Conservation (phyloP, 2,797 vertebrate species). For the Decapterus maruadsi region DNA sequence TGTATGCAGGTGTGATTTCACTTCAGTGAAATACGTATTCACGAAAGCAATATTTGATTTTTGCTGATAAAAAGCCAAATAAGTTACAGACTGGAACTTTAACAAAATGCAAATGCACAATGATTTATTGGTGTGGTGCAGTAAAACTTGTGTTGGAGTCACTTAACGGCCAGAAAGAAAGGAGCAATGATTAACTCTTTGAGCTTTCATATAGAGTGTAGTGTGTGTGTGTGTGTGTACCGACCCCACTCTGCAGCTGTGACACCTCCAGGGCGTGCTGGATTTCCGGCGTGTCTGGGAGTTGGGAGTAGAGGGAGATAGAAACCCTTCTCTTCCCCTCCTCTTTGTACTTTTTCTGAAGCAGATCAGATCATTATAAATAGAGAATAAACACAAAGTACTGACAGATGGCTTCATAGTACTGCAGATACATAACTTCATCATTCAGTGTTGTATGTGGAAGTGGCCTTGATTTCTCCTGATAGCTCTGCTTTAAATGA, state of each 20-base stretch:
- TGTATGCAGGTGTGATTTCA: too few species aligned
- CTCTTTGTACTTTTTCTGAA: constrained; percentile 79
- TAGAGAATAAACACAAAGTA: too few species aligned
- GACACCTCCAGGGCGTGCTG: constrained; percentile 77
- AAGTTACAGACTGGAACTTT: too few species aligned
- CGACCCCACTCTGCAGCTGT: constrained; percentile 76
- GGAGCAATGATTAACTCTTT: background rate
- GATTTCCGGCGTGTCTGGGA: constrained; percentile 75
- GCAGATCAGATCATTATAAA: background rate
- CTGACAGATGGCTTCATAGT: too few species aligned
- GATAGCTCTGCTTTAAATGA: background rate
- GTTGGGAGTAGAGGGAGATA: constrained; percentile 76
- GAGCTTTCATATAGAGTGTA: too few species aligned
- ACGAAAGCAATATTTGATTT: too few species aligned
- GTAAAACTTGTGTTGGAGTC: too few species aligned
- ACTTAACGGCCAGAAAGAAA: too few species aligned
- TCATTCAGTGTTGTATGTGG: accelerated
- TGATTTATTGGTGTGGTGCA: too few species aligned
- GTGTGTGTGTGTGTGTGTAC: constrained; percentile 41
- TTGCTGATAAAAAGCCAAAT: too few species aligned
- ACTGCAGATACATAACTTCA: background rate
- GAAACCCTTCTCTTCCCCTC: constrained; percentile 73
- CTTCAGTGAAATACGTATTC: too few species aligned
- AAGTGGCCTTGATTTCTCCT: background rate
- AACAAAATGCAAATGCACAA: too few species aligned